Conservation (phyloP, 2,888 invertebrate species). For the Pollenia labialis region DNA sequence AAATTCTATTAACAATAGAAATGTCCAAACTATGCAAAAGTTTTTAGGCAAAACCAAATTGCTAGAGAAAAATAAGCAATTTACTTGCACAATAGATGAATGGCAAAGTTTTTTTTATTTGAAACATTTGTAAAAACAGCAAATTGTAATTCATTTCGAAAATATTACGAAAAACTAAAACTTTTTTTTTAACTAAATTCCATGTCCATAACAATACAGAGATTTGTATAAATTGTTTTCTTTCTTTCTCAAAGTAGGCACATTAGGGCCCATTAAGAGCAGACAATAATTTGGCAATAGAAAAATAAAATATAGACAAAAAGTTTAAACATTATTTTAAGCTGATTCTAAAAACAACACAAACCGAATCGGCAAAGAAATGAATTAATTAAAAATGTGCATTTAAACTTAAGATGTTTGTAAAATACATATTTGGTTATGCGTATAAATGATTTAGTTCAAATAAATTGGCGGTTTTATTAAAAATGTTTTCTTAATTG, state of each 20-base stretch:
- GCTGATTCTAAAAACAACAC: neutral
- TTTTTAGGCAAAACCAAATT: constrained; percentile 34
- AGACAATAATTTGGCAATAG: constrained; percentile 36
- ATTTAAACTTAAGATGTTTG: neutral
- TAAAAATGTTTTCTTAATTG: neutral
- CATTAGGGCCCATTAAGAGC: constrained; percentile 41
- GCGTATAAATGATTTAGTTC: neutral
- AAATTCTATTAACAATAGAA: constrained; percentile 45
- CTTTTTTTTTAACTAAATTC: constrained; percentile 61
- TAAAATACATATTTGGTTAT: neutral
- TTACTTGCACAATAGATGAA: constrained; percentile 15
- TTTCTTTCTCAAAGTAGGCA: constrained; percentile 35
- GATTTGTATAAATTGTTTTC: constrained; percentile 27
- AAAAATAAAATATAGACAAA: constrained; percentile 20
- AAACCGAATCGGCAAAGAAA: neutral
- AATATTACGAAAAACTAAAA: constrained; percentile 34
- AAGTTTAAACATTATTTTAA: neutral
- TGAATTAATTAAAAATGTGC: constrained; percentile 8
- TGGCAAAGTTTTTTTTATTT: constrained; percentile 38
- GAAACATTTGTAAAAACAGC: neutral
- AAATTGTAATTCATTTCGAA: constrained; percentile 13
- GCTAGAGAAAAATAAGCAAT: constrained; percentile 5
- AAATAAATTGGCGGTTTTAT: neutral
- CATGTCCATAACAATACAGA: constrained; percentile 17
- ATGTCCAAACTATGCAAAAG: constrained; percentile 5